Conservation (phyloP, 2,888 invertebrate species). For the Cepaea hortensis region DNA sequence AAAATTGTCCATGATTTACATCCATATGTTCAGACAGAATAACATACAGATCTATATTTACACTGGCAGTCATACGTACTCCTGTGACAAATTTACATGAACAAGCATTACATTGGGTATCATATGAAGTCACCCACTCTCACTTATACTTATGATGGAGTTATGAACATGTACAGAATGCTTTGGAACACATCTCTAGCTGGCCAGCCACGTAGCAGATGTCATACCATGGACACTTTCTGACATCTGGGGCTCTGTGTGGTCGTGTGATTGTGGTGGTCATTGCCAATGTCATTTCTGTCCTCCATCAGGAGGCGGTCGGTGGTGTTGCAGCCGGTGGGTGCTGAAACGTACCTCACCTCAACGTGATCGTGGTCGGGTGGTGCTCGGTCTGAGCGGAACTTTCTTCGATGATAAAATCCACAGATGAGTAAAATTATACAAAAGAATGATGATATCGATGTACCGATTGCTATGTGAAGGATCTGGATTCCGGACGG, state of each 20-base stretch:
- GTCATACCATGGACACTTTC: conserved; percentile 72
- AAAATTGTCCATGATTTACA: too few relatives aligned
- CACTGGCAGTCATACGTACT: too few relatives aligned
- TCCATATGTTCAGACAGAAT: too few relatives aligned
- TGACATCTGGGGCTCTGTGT: conserved; percentile 61
- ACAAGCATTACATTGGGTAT: too few relatives aligned
- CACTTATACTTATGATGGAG: too few relatives aligned
- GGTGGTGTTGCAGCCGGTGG: conserved; percentile 71
- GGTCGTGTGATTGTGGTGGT: conserved; percentile 47
- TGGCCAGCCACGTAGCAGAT: background rate
- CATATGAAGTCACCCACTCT: too few relatives aligned
- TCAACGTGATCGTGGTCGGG: conserved; percentile 70
- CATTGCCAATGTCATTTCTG: conserved; percentile 48
- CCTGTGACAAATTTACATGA: too few relatives aligned
- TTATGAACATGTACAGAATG: too few relatives aligned
- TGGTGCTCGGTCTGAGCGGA: conserved; percentile 60
- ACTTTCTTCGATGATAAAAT: conserved; percentile 69
- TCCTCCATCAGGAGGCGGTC: conserved; percentile 67
- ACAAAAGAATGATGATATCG: conserved; percentile 72
- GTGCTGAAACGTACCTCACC: conserved; percentile 70
- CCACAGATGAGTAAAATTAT: conserved; percentile 70
- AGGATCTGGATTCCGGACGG: conserved; percentile 64
- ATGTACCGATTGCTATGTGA: conserved; percentile 72
- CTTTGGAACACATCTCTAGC: too few relatives aligned
- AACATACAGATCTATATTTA: too few relatives aligned